A percentile compares a stretch with the other conserved stretches of the same genome.
phyloP scores from a whole-genome alignment of 1,140 invertebrate species.

The Camponotus floridanus region DNA sequence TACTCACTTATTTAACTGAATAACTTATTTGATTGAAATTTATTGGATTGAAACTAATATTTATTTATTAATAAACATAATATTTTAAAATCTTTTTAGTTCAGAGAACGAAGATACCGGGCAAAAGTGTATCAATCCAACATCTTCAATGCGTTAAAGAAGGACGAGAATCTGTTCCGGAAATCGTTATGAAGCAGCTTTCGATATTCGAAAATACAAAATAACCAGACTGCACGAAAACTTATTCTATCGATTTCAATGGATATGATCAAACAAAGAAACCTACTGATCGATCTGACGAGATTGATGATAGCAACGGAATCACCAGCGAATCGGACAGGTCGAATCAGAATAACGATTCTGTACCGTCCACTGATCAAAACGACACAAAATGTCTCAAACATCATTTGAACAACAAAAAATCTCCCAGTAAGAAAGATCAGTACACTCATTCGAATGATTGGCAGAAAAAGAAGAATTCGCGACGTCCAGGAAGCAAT shows the following conservation, averaged over 20 bases:
- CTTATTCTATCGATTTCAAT: neutral
- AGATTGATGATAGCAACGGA: neutral
- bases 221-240: neutral
- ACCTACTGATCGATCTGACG: constrained; percentile 3
- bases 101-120: constrained; percentile 82
- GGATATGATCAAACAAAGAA: neutral
- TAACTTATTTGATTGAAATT: neutral
- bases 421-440: neutral
- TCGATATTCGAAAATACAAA: constrained; percentile 70
- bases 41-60: neutral
- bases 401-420: neutral
- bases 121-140: constrained; percentile 81
- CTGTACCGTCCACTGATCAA: neutral
- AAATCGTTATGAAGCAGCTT: no score
- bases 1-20: neutral
- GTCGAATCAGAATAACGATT: neutral
- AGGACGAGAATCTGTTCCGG: no score
- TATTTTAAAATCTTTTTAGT: constrained; percentile 74
- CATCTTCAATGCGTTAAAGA: constrained; percentile 77
- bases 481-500: neutral
- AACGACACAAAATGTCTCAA: neutral
- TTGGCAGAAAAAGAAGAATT: neutral
- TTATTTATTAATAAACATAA: neutral
- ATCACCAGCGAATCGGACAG: no score
- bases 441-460: neutral